A percentile compares a stretch with the other conserved stretches of the same genome.
Evolutionary conservation across 37 sponge, comb jelly and placozoan genomes (phyloP).

Genomic region (Chondrilla cf. caribensis): DNA sequence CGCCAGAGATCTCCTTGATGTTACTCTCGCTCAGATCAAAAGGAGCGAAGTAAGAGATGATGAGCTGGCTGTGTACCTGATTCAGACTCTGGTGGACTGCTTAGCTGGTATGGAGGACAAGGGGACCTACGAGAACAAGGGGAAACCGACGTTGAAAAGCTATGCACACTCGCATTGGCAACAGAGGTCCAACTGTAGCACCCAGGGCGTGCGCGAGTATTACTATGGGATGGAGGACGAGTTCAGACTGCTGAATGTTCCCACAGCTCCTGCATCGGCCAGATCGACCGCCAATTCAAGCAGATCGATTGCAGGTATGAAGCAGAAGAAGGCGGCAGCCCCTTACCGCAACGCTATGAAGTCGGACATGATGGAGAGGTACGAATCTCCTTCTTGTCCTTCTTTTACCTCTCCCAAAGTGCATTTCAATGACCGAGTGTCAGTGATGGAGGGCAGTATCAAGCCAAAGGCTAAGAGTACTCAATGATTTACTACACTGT

Average conservation of each 20-base stretch:
- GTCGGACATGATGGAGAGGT: conserved; percentile 19
- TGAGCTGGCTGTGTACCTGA: conserved; percentile 50
- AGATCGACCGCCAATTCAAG: background rate
- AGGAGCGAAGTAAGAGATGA: conserved; percentile 15
- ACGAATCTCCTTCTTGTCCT: background rate
- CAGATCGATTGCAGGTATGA: background rate
- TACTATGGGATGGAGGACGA: background rate
- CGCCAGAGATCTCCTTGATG: conserved; percentile 51
- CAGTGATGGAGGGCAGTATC: background rate
- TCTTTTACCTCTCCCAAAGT: background rate
- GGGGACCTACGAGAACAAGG: conserved; percentile 52
- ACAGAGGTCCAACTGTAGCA: conserved; percentile 58
- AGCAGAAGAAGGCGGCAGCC: background rate
- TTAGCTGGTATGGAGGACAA: conserved; percentile 52
- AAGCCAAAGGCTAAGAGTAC: too few relatives aligned
- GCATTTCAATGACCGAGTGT: conserved; percentile 9
- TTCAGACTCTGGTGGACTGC: conserved; percentile 58
- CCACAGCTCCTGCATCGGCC: background rate
- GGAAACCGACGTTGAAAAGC: conserved; percentile 51
- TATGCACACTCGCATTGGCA: conserved; percentile 68
- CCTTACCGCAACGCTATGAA: background rate
- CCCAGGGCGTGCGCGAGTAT: background rate
- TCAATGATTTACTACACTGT: too few relatives aligned
- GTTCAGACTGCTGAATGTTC: background rate
- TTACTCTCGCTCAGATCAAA: conserved; percentile 16